Base-by-base conservation (phyloP, 2,797 vertebrate genomes). In the Borostomias antarcticus region DNA sequence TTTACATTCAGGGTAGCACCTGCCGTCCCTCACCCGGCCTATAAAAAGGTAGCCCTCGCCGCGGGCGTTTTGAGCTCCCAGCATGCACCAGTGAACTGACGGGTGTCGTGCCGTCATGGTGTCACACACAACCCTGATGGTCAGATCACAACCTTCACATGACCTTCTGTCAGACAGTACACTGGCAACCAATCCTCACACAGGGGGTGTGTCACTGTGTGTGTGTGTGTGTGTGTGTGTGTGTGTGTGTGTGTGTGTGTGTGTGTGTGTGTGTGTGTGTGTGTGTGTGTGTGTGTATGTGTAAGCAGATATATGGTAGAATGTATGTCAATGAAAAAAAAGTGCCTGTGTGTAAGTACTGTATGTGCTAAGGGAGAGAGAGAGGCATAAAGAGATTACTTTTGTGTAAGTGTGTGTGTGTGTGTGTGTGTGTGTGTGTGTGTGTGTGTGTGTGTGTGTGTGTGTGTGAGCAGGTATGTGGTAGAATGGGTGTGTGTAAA, bases 201-300 rank as follows among this genome's bases (percentile, higher is more conserved):
- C n/a, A 35, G 7, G 54, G 33, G 5, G 60, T 21, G 60, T 63
- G 33, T 43, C n/a, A 25, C 47, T 40, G 48, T 28, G 62, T 21
- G 58, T 58, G 19, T 37, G 19, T 2, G 40, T 30, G 37, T 47
- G 58, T 11, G 58, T 61, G 58, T 9, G 25, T 21, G 15, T 4
- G 15, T 50, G 47, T 28, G 25, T 25, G 28, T 6, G 29, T 35
- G 47, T 11, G 26, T 35, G 29, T 23, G 28, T 2, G 60, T 21
- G 28, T n/a, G 19, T 35, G 60, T 17, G 29, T 26, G 17, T 3
- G 9, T 23, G 5, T 10, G 74, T 59, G 29, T 64, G 69, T 66
- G 68, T 58, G 66, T 72, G 78, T 69, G 69, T 76, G 81, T 67
- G 43, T 72, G 74, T 69, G 13, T 2, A 37, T 11, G 35, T 2